These are phyloP conservation scores for Echiichthys vipera DNA, from an alignment of 2,797 vertebrate species.

Conservation along the genomic window DNA sequence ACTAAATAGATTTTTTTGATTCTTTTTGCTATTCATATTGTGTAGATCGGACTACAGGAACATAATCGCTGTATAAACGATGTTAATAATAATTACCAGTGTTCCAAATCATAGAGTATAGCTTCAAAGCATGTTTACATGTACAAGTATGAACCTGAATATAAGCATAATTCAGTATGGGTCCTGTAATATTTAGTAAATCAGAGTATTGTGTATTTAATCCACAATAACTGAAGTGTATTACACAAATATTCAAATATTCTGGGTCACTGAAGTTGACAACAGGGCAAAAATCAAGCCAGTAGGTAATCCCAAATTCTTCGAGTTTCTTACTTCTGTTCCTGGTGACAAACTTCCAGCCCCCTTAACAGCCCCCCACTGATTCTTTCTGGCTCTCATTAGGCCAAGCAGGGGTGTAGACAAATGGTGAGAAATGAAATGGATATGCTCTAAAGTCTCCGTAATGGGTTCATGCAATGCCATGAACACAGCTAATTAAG, in stretches of 20 bases:
- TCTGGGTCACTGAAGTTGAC: conserved; percentile 48
- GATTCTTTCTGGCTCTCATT: conserved; percentile 74
- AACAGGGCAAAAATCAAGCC: conserved; percentile 43
- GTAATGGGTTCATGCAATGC: conserved; percentile 83
- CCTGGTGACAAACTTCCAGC: conserved; percentile 34
- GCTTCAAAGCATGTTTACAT: too few relatives aligned
- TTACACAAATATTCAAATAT: conserved; percentile 34
- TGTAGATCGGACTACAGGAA: too few relatives aligned
- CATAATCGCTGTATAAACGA: too few relatives aligned
- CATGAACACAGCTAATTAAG: conserved; percentile 83
- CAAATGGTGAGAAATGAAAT: conserved; percentile 83
- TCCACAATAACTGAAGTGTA: conserved; percentile 61
- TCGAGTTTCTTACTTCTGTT: conserved; percentile 35
- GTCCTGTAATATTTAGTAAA: conserved; percentile 38
- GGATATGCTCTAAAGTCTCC: conserved; percentile 81
- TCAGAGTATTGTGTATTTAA: conserved; percentile 47
- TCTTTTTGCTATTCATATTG: too few relatives aligned
- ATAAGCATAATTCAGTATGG: too few relatives aligned
- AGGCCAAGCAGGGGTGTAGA: conserved; percentile 68
- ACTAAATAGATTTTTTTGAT: too few relatives aligned
- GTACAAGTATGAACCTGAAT: too few relatives aligned
- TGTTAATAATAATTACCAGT: too few relatives aligned
- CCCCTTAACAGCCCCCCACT: conserved; percentile 32
- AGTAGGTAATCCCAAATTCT: conserved; percentile 49
- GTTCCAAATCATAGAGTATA: too few relatives aligned